phyloP scores from a whole-genome alignment of 2,797 vertebrate species.

The Chaunax sp. region DNA sequence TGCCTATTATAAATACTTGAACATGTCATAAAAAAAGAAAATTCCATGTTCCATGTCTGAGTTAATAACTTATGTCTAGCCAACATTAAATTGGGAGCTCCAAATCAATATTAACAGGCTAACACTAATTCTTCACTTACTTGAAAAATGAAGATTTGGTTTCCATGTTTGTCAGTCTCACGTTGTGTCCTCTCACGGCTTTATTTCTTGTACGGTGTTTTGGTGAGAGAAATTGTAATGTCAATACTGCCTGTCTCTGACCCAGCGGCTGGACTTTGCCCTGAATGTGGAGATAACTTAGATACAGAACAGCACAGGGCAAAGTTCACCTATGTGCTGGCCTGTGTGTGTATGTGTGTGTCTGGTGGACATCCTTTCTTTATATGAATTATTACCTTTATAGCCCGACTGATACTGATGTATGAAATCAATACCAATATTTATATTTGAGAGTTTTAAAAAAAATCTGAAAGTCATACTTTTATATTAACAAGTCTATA shows the following conservation, averaged over 20 bases:
- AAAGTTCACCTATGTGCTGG: conserved; percentile 73
- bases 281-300: conserved; percentile 57
- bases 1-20: no score
- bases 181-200: conserved; percentile 7
- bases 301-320: conserved; percentile 54
- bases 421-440: not conserved
- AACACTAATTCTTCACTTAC: conserved; percentile 68
- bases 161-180: conserved; percentile 72
- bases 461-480: no score
- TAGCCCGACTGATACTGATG: not conserved
- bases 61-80: not conserved
- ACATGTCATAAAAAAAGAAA: no score
- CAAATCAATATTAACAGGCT: not conserved
- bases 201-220: conserved; percentile 9
- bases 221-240: conserved; percentile 13
- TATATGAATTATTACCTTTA: conserved; percentile 10
- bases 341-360: not conserved
- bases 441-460: no score
- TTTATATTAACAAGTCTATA: no score
- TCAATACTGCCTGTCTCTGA: conserved; percentile 28
- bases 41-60: not conserved
- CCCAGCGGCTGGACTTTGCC: conserved; percentile 75
- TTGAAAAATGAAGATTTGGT: conserved; percentile 81
- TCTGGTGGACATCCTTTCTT: not conserved
- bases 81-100: not conserved